phyloP scores from a whole-genome alignment of 2,888 invertebrate genomes.

The Octodonta nipae region DNA sequence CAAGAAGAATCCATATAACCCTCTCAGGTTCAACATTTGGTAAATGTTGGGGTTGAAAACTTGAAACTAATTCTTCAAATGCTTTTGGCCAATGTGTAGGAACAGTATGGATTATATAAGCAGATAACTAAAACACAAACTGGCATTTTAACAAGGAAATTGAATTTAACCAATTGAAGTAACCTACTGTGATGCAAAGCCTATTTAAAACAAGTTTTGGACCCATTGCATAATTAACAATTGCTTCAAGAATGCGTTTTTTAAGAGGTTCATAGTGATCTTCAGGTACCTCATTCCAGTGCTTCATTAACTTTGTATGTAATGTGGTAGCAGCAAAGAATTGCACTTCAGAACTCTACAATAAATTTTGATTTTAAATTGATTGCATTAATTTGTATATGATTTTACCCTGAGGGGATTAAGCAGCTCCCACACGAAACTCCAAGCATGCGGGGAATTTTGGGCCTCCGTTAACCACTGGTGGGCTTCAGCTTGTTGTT shows the following conservation, averaged over 20 bases:
- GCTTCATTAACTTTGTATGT: slow-evolving; percentile 74
- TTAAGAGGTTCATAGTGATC: slow-evolving; percentile 65
- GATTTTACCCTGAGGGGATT: slow-evolving; percentile 59
- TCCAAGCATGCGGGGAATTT: slow-evolving; percentile 79
- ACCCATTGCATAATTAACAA: slow-evolving; percentile 63
- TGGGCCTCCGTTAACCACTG: slow-evolving; percentile 78
- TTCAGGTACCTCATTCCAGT: slow-evolving; percentile 75
- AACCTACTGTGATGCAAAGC: slow-evolving; percentile 76
- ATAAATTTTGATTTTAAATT: slow-evolving; percentile 12
- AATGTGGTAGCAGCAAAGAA: slow-evolving; percentile 87
- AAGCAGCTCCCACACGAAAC: slow-evolving; percentile 80
- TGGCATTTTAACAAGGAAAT: slow-evolving; percentile 4
- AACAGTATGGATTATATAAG: slow-evolving; percentile 60
- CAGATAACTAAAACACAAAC: slow-evolving; percentile 59
- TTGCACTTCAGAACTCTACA: slow-evolving; percentile 74
- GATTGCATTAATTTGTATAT: slow-evolving; percentile 1
- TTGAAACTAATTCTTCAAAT: slow-evolving; percentile 56
- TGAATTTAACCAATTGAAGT: no score
- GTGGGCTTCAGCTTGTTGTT: slow-evolving; percentile 65
- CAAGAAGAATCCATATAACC: slow-evolving; percentile 56
- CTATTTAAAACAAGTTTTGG: slow-evolving; percentile 77
- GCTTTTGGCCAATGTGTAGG: slow-evolving; percentile 48
- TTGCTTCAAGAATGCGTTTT: slow-evolving; percentile 62
- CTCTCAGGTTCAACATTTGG: slow-evolving; percentile 47
- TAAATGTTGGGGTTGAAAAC: slow-evolving; percentile 39